Base-by-base conservation (phyloP, 1,140 invertebrate genomes). In the Metopolophium dirhodum region DNA sequence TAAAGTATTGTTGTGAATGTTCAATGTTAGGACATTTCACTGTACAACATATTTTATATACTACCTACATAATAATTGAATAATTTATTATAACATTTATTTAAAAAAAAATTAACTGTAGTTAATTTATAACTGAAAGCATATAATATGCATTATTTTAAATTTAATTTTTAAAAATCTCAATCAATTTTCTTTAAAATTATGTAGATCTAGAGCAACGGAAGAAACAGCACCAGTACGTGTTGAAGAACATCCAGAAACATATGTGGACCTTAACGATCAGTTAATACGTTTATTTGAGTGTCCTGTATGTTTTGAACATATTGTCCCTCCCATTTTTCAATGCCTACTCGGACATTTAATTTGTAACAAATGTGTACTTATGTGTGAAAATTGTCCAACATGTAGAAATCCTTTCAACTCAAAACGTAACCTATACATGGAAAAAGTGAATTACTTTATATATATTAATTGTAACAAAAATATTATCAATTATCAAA, bases 261-360 rank as follows among this genome's bases (percentile, higher is more conserved):
- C 94, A 20, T 93, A 94, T 68, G 85, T 91, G 89, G 94, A 93
- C 18, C 83, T 94, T 8, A 94, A 94, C 61, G 89, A 93, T n/a
- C 94, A 93, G 68, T 91, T 95, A 14, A 87, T 94, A 61, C 68
- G 86, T 87, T 90, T 95, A 61, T 90, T 95, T 85, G 94, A 95
- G 61, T 95, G 94, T 93, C 94, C 94, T n/a, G 94, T 95, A 49
- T 95, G 94, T 92, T 93, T 95, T 86, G 94, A 95, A 61, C 94
- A 94, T 82, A 94, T 94, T 23, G 77, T 94, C 22, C 94, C 94
- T 30, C 94, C 94, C 1, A 94, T 94, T 57, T 94, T 94, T 93
- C 94, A 95, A 93, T 95, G 94, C 82, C 87, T 87, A 37, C 89
- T 94, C 86, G 94, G 94, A 30, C 94, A 94, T 93, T 93, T 94